Percentiles rank a stretch among this genome's conserved stretches.
Conservation (phyloP, 2,113 vertebrate genomes). For the Isurus oxyrinchus region DNA sequence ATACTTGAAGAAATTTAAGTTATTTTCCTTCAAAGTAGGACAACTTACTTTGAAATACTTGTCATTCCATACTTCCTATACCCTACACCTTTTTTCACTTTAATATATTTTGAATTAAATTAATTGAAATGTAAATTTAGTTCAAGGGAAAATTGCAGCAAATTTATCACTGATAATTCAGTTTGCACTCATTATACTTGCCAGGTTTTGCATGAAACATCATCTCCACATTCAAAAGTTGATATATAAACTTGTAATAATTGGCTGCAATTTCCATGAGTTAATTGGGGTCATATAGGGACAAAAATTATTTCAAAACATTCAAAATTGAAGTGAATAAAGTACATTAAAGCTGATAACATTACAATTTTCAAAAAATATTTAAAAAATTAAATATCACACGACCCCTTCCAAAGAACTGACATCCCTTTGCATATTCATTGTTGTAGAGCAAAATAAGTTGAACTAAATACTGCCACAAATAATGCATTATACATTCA, state of each 20-base stretch:
- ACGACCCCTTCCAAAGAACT: not conserved
- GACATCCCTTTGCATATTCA: not conserved
- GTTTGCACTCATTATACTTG: not conserved
- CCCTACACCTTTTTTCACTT: not conserved
- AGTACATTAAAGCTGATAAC: not conserved
- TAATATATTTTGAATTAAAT: not conserved
- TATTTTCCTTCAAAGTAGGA: not conserved
- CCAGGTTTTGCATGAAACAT: not conserved
- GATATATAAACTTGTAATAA: slow-evolving; percentile 1
- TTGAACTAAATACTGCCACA: not conserved
- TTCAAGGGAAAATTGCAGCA: not conserved
- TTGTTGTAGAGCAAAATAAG: not conserved
- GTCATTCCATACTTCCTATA: not conserved
- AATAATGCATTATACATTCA: not conserved
- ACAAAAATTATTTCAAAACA: slow-evolving; percentile 11
- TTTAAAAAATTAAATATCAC: not conserved
- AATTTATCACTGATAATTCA: not conserved
- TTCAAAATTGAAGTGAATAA: not conserved
- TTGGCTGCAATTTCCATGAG: slow-evolving; percentile 1
- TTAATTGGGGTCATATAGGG: slow-evolving; percentile 16
- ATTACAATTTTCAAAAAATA: not conserved
- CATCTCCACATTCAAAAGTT: slow-evolving; percentile 23
- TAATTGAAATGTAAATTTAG: not conserved
- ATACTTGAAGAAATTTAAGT: not conserved
- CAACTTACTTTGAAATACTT: not conserved